A percentile compares a stretch with the other conserved stretches of the same genome.
Conservation (phyloP, 2,113 vertebrate genomes). For the Heptranchias perlo region DNA sequence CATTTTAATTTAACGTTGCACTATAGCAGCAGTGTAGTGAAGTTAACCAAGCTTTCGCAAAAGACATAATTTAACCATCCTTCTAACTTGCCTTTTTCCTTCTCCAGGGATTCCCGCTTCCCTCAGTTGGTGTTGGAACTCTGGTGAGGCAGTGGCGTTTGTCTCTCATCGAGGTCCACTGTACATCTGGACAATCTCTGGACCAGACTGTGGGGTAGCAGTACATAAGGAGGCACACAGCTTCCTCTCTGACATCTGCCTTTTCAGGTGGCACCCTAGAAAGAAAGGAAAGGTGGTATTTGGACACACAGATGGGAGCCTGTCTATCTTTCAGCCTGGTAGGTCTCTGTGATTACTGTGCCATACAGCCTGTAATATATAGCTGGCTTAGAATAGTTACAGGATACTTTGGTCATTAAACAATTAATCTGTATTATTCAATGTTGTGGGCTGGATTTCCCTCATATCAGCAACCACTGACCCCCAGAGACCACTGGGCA, state of each 20-base stretch:
- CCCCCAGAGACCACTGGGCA: no score
- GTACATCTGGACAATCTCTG: slow-evolving; percentile 81
- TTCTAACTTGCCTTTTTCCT: slow-evolving; percentile 40
- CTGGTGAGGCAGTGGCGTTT: slow-evolving; percentile 73
- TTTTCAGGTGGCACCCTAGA: slow-evolving; percentile 87
- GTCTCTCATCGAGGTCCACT: slow-evolving; percentile 84
- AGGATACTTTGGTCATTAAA: no score
- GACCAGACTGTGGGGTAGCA: slow-evolving; percentile 70
- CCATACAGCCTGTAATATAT: neutral
- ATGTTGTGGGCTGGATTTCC: neutral
- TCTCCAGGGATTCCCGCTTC: slow-evolving; percentile 75
- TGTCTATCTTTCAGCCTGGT: slow-evolving; percentile 94
- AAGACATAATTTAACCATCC: neutral
- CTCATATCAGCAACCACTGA: no score
- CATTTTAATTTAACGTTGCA: neutral
- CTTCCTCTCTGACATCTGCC: slow-evolving; percentile 86
- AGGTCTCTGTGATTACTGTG: slow-evolving; percentile 40
- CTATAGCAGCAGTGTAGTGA: neutral
- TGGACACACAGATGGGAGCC: slow-evolving; percentile 89
- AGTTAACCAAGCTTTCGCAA: neutral
- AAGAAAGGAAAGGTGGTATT: slow-evolving; percentile 88
- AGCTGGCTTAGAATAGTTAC: neutral
- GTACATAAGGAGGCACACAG: slow-evolving; percentile 88
- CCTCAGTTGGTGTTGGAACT: slow-evolving; percentile 90
- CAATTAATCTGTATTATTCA: neutral